Conservation (phyloP, 1,140 invertebrate genomes). For the Antheraea mylitta region DNA sequence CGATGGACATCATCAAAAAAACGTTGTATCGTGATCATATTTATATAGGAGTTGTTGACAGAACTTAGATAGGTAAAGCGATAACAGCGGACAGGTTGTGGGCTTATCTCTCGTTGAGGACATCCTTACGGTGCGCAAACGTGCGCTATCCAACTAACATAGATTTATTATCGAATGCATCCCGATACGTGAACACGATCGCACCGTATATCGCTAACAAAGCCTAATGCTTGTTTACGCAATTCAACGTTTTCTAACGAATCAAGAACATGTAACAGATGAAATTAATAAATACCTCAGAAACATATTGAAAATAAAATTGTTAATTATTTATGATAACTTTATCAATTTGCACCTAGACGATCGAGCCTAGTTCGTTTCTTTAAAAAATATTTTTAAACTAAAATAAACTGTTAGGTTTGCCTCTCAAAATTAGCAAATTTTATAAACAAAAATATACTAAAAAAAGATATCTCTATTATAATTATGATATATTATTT, state of each 20-base stretch:
- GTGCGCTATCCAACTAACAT: slow-evolving; percentile 63
- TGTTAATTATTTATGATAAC: too few relatives aligned
- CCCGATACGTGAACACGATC: slow-evolving; percentile 10
- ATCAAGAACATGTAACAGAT: not conserved
- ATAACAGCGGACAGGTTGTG: slow-evolving; percentile 64
- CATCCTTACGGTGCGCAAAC: slow-evolving; percentile 50
- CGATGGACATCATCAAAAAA: slow-evolving; percentile 16
- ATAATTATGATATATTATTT: too few relatives aligned
- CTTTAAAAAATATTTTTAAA: too few relatives aligned
- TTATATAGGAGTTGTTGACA: slow-evolving; percentile 65
- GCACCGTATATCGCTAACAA: not conserved
- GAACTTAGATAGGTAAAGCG: slow-evolving; percentile 33
- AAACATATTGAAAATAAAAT: too few relatives aligned
- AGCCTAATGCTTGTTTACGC: not conserved
- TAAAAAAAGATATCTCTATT: too few relatives aligned
- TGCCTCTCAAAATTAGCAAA: too few relatives aligned
- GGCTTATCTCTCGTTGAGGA: slow-evolving; percentile 49
- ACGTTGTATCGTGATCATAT: slow-evolving; percentile 37
- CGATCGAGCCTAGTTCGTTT: too few relatives aligned
- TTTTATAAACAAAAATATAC: too few relatives aligned
- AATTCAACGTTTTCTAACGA: not conserved
- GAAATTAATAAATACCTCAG: too few relatives aligned
- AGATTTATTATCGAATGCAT: slow-evolving; percentile 48
- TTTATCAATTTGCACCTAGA: too few relatives aligned
- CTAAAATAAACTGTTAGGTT: too few relatives aligned